phyloP scores from a whole-genome alignment of 2,888 invertebrate species.

The Digitonthophagus gazella region DNA sequence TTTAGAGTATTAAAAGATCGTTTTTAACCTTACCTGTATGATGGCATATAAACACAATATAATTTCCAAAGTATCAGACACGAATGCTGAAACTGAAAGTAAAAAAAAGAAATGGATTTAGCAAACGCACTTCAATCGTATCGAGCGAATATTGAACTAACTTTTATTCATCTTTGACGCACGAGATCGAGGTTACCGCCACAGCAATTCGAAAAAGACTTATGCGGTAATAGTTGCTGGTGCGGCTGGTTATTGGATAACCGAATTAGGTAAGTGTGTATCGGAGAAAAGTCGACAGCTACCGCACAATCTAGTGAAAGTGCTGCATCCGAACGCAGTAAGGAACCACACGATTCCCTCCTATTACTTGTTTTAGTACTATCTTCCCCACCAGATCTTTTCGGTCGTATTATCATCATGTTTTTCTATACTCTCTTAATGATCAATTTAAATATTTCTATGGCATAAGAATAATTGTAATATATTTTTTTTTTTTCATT shows the following conservation, averaged over 20 bases:
- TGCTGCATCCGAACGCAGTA: slow-evolving; percentile 8
- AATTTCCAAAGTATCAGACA: slow-evolving; percentile 3
- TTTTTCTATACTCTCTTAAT: no score
- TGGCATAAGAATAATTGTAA: no score
- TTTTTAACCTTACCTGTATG: slow-evolving; percentile 11
- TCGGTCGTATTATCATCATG: no score
- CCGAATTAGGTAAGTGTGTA: slow-evolving; percentile 11
- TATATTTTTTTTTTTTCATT: no score
- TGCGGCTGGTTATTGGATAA: slow-evolving; percentile 6
- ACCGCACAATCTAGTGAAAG: slow-evolving; percentile 12
- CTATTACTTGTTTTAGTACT: not conserved
- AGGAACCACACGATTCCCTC: not conserved
- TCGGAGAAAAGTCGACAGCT: not conserved
- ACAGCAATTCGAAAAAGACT: not conserved
- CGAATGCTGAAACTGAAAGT: not conserved
- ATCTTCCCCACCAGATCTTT: not conserved
- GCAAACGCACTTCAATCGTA: not conserved
- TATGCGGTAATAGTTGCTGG: slow-evolving; percentile 1
- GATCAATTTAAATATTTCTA: no score
- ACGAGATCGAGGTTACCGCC: not conserved
- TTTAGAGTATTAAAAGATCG: no score
- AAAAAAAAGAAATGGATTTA: not conserved
- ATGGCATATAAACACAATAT: slow-evolving; percentile 4
- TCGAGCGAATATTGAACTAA: slow-evolving; percentile 1
- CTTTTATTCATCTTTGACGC: slow-evolving; percentile 3